Evolutionary conservation across 2,888 invertebrate genomes (phyloP).

Genomic region (Phengaris arion): DNA sequence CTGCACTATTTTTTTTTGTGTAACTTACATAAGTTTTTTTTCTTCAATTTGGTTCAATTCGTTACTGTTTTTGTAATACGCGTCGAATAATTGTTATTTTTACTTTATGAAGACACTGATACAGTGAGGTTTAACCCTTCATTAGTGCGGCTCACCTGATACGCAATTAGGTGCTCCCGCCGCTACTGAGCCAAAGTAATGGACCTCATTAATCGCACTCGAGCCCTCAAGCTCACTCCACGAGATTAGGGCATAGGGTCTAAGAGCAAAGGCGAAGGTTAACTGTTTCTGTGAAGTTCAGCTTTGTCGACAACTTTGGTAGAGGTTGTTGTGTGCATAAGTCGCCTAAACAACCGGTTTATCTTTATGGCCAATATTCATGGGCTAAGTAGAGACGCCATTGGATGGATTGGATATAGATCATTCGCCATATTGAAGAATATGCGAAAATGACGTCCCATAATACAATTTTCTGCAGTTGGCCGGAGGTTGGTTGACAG

Average conservation of each 20-base stretch:
- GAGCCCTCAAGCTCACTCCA: neutral
- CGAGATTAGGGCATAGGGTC: constrained; percentile 16
- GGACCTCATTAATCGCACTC: constrained; percentile 26
- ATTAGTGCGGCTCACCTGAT: constrained; percentile 21
- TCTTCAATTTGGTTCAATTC: neutral
- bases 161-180: constrained; percentile 9
- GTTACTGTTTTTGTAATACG: no score
- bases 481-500: neutral
- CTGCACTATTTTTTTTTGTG: no score
- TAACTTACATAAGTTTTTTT: no score
- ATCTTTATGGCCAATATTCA: no score
- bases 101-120: neutral
- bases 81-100: no score
- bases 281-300: neutral
- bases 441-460: no score
- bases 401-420: no score
- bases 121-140: constrained; percentile 7
- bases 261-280: neutral
- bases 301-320: neutral
- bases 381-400: no score
- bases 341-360: neutral
- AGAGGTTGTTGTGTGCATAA: neutral
- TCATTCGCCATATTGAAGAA: no score
- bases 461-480: no score
- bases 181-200: constrained; percentile 5